Evolutionary conservation across 2,888 invertebrate species (phyloP), one percentile per base, ranked within the genome.

Genomic region (Ophion slaviceki): DNA sequence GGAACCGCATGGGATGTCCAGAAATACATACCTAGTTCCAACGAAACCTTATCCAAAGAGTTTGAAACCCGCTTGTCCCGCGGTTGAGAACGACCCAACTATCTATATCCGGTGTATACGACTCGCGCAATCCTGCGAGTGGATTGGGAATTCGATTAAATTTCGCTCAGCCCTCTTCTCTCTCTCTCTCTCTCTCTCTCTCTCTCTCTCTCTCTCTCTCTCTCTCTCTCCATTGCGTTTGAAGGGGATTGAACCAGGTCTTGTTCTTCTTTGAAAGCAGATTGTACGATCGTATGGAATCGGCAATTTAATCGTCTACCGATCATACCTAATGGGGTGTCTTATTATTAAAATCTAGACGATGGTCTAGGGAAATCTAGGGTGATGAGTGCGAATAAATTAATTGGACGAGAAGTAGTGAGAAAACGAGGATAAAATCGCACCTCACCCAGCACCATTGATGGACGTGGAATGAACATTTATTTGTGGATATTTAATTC

Each of bases 111-210:
- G 45, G 8, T 59, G 72, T 45, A 47, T 77, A 75, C 32, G 71
- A 59, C 75, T 75, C 74, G 59, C 61, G 24, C 24, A 57, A 59
- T 47, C 61, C 67, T 61, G 72, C 72, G 80, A 84, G 80, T 70
- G 80, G 80, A 84, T 84, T 76, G 84, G 64, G 84, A 76, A 84
- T 84, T 84, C 80, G 84, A 84, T 84, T 80, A 84, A 84, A 84
- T 57, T 84, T 84, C 75, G 70, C 84, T 80, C 66, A 80, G 67
- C 32, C 59, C 53, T 28, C 57, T 66, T 40, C 77, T 79, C 20
- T 40, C 64, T 28, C 57, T 66, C 20, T 79, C 20, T 40, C 64
- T 28, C 57, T 66, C 20, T 17, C 77, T 68, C 68, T 40, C 77
- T 59, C 59, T 24, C 67, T 40, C 62, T 47, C 53, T 79, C 20